Evolutionary conservation across 2,113 vertebrate species (phyloP), one percentile per base, ranked within the genome.

Genomic region (Sylvia atricapilla): DNA sequence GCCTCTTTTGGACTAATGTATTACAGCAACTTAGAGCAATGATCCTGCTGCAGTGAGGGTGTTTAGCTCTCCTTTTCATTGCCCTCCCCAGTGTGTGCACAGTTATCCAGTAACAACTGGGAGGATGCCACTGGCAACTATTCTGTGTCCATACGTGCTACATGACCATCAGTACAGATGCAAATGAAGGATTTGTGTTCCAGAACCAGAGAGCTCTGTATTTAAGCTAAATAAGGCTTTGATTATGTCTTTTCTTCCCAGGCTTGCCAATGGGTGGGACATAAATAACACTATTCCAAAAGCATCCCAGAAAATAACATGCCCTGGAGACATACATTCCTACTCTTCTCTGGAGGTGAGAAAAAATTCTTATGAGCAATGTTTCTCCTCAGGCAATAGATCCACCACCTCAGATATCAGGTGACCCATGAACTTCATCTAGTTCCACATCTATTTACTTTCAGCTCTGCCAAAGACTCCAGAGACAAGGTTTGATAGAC

Each of bases 191-290:
- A 91, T 85, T 91, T 91, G 55, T 80, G 50, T 80, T 83, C 81
- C 93, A 89, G 82, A 95, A 83, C 82, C 70, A 94, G 72, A 88
- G 24, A 85, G 19, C 46, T 77, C 72, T 94, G 72, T 80, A 84
- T 70, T 95, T 95, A 95, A 91, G 79, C 39, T 95, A 91, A 91
- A 74, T 90, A 93, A 93, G 79, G 72, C 19, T 83, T 85, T 92
- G 89, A 91, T 76, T 87, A 91, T 91, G 91, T 24, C 81, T 76
- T 93, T 95, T 82, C 73, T 81, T 84, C 37, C 44, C 41, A 82
- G 62, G 56, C 69, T 87, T 53, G 35, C 55, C 78, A 88, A 74
- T 0, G 78, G 78, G 93, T 90, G 84, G 46, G 85, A 56, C 67
- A 85, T 49, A 87, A 94, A 73, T 37, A 91, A 76, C 62, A 35